phyloP scores from a whole-genome alignment of 1,140 invertebrate species.

The Rhagoletis zephyria region DNA sequence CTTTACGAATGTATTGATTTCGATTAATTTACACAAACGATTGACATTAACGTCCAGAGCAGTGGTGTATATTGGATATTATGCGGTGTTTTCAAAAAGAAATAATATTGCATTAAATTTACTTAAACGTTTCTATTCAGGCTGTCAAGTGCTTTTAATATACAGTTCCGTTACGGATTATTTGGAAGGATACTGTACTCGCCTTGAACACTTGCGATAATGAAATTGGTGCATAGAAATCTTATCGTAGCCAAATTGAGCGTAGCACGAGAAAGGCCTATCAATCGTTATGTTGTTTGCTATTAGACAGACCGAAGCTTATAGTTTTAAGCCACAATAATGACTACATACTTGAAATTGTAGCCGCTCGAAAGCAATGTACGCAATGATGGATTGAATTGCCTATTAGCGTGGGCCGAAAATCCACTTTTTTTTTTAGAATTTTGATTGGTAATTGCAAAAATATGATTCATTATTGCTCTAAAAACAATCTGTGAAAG shows the following conservation, averaged over 20 bases:
- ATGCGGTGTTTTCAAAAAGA: not conserved
- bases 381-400: too few species aligned
- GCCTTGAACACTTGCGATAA: not conserved
- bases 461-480: too few species aligned
- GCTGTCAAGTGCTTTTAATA: too few species aligned
- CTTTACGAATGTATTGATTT: not conserved
- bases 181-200: not conserved
- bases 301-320: not conserved
- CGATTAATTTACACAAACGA: slow-evolving; percentile 21
- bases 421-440: too few species aligned
- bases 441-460: too few species aligned
- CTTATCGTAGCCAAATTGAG: slow-evolving; percentile 19
- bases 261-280: not conserved
- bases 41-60: not conserved
- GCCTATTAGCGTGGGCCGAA: too few species aligned
- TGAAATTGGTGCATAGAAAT: not conserved
- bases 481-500: too few species aligned
- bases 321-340: not conserved
- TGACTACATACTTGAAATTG: not conserved
- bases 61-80: not conserved
- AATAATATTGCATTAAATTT: not conserved
- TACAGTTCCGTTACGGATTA: too few species aligned
- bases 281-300: not conserved
- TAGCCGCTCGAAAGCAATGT: not conserved
- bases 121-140: not conserved